These are phyloP conservation scores for Hipparchia sbordonii DNA, from an alignment of 2,888 invertebrate genomes.

Conservation along the genomic window DNA sequence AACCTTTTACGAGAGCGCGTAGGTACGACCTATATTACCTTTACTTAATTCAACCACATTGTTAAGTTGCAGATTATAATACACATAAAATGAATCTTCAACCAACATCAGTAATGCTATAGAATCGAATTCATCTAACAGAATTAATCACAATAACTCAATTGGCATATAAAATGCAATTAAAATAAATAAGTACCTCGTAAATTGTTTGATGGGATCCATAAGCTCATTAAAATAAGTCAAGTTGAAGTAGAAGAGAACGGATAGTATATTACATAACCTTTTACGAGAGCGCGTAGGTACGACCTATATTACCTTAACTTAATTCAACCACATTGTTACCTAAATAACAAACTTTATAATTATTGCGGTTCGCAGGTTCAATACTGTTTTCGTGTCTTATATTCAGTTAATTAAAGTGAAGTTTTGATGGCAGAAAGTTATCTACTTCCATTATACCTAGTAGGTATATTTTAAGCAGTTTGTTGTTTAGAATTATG, in stretches of 20 bases:
- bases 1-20: slow-evolving; percentile 28
- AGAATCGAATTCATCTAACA: too few relatives aligned
- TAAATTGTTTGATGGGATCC: not conserved
- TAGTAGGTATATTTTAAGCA: slow-evolving; percentile 16
- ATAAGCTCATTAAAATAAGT: slow-evolving; percentile 14
- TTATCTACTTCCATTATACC: slow-evolving; percentile 23
- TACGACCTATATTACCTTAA: slow-evolving; percentile 32
- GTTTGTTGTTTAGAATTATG: slow-evolving; percentile 48
- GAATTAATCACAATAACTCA: too few relatives aligned
- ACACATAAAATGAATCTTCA: too few relatives aligned
- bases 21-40: slow-evolving; percentile 28
- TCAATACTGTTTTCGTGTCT: slow-evolving; percentile 40
- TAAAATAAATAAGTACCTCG: not conserved
- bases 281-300: slow-evolving; percentile 23
- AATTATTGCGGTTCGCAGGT: slow-evolving; percentile 38
- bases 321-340: slow-evolving; percentile 36
- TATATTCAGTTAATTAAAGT: slow-evolving; percentile 40
- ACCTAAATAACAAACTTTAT: slow-evolving; percentile 42
- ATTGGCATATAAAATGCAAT: not conserved
- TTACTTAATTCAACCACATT: slow-evolving; percentile 35
- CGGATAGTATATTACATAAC: slow-evolving; percentile 22
- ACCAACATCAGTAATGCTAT: too few relatives aligned
- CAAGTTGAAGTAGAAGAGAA: slow-evolving; percentile 12
- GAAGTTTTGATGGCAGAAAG: slow-evolving; percentile 33
- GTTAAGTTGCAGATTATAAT: slow-evolving; percentile 12